Base-by-base conservation (phyloP, 2,113 vertebrate species). In the Cinclus cinclus region DNA sequence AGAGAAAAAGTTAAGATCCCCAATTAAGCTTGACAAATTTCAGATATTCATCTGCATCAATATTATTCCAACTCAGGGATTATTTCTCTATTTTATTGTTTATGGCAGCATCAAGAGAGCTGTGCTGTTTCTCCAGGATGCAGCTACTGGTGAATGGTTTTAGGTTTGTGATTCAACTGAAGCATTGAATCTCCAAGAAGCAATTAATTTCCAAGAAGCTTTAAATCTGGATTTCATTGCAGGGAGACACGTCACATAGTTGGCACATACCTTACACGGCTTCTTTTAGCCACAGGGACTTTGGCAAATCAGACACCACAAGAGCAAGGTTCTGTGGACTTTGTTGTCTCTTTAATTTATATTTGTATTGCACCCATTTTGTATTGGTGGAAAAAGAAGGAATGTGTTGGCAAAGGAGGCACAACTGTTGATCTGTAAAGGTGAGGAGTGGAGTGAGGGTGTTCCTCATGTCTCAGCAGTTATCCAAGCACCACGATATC, bases 151-250 rank as follows among this genome's bases (percentile, higher is more conserved):
- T 55, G 73, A 21, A 28, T 68, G 58, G 63, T 5, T 92, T 81
- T 60, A 49, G 44, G 49, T 71, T 79, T 68, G 74, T 47, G 14
- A 59, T 67, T 91, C 65, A 64, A 44, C 23, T 75, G 87, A 84
- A 87, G 69, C 50, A 70, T 55, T 65, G 79, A 69, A 35, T 86
- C 90, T 90, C 46, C 56, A 63, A 55, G 67, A 50, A 74, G 58
- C 78, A 89, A 89, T 82, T 89, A 89, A 31, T 85, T 92, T 92
- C 33, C 50, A 64, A 41, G 73, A 58, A 71, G 55, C 76, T 82
- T 73, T 96, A 60, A 59, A 68, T 87, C 42, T 55, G 60, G 39
- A 65, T 71, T 62, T 50, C 33, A 6, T 31, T 58, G 39, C 8
- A 22, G 59, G 33, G 33, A 63, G 64, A 73, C 64, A 17, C 28